phyloP scores from a whole-genome alignment of 1,140 invertebrate species.

The Diachasmimorpha longicaudata region DNA sequence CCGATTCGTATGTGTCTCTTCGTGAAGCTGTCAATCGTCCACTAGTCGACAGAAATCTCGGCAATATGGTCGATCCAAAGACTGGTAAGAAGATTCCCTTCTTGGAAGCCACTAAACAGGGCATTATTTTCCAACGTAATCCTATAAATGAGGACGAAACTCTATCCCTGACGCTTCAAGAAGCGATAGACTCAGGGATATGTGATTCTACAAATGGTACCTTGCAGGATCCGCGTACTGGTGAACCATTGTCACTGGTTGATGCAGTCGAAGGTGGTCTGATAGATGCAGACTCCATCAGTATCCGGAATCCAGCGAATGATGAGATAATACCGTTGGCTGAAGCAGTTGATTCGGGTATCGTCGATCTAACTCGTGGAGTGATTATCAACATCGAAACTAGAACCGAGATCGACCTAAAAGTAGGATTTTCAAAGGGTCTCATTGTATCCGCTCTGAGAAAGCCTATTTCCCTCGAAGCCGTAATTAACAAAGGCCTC shows the following conservation, averaged over 20 bases:
- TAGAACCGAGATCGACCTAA: conserved; percentile 71
- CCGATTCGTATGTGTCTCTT: conserved; percentile 73
- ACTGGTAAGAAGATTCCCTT: conserved; percentile 82
- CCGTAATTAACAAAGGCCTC: conserved; percentile 72
- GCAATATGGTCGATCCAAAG: conserved; percentile 83
- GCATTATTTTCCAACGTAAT: conserved; percentile 68
- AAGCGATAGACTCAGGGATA: conserved; percentile 71
- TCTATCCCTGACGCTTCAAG: conserved; percentile 66
- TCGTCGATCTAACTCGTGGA: conserved; percentile 78
- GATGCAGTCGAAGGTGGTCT: conserved; percentile 76
- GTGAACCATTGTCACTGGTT: conserved; percentile 68
- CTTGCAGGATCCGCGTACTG: conserved; percentile 69
- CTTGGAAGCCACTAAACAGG: conserved; percentile 80
- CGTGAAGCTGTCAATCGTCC: conserved; percentile 76
- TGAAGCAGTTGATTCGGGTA: conserved; percentile 77
- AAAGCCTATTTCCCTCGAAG: conserved; percentile 78
- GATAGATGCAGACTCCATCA: conserved; percentile 77
- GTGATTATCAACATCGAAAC: conserved; percentile 74
- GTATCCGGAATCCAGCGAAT: conserved; percentile 72
- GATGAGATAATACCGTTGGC: conserved; percentile 75
- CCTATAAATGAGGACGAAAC: conserved; percentile 42
- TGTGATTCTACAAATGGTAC: conserved; percentile 70
- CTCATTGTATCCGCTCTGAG: conserved; percentile 70
- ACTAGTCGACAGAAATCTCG: conserved; percentile 77
- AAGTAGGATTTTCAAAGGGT: conserved; percentile 74